Base-by-base conservation (phyloP, 2,797 vertebrate genomes). In the Myotis pilosus region DNA sequence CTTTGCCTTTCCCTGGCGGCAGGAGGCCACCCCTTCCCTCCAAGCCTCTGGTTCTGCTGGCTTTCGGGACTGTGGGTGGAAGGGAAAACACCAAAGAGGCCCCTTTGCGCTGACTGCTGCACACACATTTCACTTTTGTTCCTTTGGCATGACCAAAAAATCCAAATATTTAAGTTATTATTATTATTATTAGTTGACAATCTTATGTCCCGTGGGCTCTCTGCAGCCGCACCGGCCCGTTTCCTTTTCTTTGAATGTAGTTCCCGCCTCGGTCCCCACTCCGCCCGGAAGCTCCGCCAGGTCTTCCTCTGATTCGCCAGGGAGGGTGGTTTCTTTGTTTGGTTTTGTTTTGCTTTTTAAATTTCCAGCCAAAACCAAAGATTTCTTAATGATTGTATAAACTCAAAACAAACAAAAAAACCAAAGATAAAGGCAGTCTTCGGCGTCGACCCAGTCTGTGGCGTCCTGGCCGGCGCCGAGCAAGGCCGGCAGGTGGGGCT, bases 301-400 rank as follows among this genome's bases (percentile, higher is more conserved):
- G 98, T 98, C 98, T 98, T 96, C 97, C 97, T 97, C 98, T 98
- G 98, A 97, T 98, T 98, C 88, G 98, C 98, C 96, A 97, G 98
- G 98, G 98, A 98, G 98, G 97, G 98, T 94, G 98, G 98, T 98
- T 98, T 98, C 98, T 98, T 98, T 98, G 98, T 98, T 98, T 98
- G 97, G 98, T 98, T 98, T 98, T 98, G 98, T 98, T 98, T 97
- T 88, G 92, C 98, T 98, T 98, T 98, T 98, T 97, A 96, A 98
- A 98, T 98, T 98, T 99, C 98, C 99, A 98, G 99, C 99, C 99
- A 99, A 99, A 99, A 99, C 99, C 99, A 99, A 99, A 99, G 99
- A 99, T 99, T 99, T 99, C 98, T 98, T 99, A 99, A 99, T 99
- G 99, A 99, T 99, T 99, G 99, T 99, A 99, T 98, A 98, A 99